Evolutionary conservation across 2,113 vertebrate species (phyloP), one percentile per base, ranked within the genome.

Genomic region (Colistium nudipinnis): DNA sequence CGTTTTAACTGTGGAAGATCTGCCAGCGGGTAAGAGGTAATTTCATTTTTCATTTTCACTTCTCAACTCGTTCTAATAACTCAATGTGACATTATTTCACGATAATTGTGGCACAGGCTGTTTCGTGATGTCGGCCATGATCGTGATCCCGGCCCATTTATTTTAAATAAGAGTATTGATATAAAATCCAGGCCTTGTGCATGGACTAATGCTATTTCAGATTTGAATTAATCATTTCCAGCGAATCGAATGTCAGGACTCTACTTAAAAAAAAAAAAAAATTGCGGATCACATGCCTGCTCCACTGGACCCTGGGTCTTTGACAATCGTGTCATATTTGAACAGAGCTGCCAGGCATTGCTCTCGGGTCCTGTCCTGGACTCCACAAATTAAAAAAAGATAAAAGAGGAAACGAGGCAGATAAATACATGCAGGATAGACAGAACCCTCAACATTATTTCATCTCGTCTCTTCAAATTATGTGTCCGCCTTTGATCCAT

Each of bases 21-120:
- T 59, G 47, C 35, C 43, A 27, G 48, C 19, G 0, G 36, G 10
- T n/a, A 71, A 38, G n/a, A 77, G 43, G 51, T 74, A 9, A 79
- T 83, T 69, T 62, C 25, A 70, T 66, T 39, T 74, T 57, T 81
- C 63, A 79, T 81, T 83, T 80, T 55, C 83, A 71, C 4, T 70
- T 49, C 66, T 75, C 43, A 51, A 44, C 59, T 62, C 57, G 25
- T 53, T 77, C 45, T 65, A 74, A 78, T 62, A 60, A 61, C 31
- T 70, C 38, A 9, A 45, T 7, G 31, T 30, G 51, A 73, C 61
- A 71, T 76, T 79, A 73, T 72, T 73, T 59, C 61, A 60, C 41
- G 51, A 49, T 62, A 62, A 65, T 69, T 71, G 17, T 33, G 47
- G 22, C 7, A n/a, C 43, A 39, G 57, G 27, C 17, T 60, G 27